Percentiles rank a stretch among this genome's conserved stretches.
These are phyloP conservation scores for Emmelina monodactyla DNA, from an alignment of 2,888 invertebrate species.

Conservation along the genomic window DNA sequence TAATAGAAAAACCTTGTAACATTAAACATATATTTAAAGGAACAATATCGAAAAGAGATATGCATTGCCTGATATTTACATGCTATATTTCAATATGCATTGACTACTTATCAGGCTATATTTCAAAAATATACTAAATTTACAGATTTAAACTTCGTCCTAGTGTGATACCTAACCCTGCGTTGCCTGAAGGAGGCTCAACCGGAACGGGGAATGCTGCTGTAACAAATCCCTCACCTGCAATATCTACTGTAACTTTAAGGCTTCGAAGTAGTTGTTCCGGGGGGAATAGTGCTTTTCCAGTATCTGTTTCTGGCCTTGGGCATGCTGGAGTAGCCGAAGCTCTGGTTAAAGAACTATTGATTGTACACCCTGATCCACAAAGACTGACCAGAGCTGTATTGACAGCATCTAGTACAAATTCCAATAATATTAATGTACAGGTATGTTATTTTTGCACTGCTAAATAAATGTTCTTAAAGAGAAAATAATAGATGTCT, in stretches of 20 bases:
- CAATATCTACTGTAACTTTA: constrained; percentile 33
- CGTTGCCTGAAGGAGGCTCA: constrained; percentile 55
- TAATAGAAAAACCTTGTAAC: too few relatives aligned
- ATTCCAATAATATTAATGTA: constrained; percentile 46
- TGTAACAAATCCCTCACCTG: constrained; percentile 27
- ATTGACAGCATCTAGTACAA: constrained; percentile 61
- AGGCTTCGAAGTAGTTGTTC: constrained; percentile 42
- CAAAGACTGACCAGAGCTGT: constrained; percentile 60
- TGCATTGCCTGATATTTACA: too few relatives aligned
- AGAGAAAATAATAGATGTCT: too few relatives aligned
- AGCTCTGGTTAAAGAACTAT: constrained; percentile 46
- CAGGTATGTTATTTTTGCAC: too few relatives aligned
- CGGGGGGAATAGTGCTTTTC: constrained; percentile 41
- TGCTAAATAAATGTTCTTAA: too few relatives aligned
- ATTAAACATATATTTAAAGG: too few relatives aligned
- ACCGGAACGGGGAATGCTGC: constrained; percentile 42
- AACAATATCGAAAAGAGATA: too few relatives aligned
- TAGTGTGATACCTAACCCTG: constrained; percentile 51
- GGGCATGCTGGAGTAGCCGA: constrained; percentile 48
- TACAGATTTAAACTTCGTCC: constrained; percentile 62
- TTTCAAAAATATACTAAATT: constrained; percentile 17
- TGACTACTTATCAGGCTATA: too few relatives aligned
- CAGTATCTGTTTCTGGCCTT: constrained; percentile 33
- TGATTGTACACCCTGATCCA: constrained; percentile 54
- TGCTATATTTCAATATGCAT: too few relatives aligned